Conservation (phyloP, 2,113 vertebrate species). For the Cavia aperea region DNA sequence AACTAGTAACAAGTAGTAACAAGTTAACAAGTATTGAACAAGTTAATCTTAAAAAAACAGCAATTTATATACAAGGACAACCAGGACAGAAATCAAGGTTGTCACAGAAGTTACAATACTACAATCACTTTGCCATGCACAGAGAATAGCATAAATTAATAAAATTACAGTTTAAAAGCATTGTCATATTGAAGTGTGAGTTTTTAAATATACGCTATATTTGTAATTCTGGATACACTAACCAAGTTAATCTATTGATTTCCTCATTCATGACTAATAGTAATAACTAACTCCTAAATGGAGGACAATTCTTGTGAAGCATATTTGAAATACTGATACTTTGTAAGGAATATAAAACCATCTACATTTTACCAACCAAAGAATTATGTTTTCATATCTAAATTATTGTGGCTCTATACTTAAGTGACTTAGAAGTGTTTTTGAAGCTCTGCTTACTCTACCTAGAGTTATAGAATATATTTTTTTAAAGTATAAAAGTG, state of each 20-base stretch:
- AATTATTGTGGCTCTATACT: neutral
- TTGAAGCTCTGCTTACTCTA: neutral
- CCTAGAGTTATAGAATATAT: neutral
- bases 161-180: neutral
- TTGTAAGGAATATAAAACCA: neutral
- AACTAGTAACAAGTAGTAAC: no score
- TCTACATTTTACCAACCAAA: neutral
- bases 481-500: neutral
- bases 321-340: neutral
- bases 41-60: neutral
- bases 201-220: neutral
- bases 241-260: neutral
- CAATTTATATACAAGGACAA: neutral
- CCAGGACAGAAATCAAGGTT: neutral
- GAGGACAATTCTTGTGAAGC: neutral
- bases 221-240: neutral
- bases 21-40: neutral
- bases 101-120: neutral
- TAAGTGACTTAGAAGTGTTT: conserved; percentile 21
- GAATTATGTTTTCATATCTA: neutral
- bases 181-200: neutral
- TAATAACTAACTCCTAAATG: neutral
- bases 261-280: neutral
- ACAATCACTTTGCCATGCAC: neutral
- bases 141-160: neutral